A percentile compares a stretch with the other conserved stretches of the same genome.
Conservation (phyloP, 2,113 vertebrate genomes). For the Notiomystis cincta region DNA sequence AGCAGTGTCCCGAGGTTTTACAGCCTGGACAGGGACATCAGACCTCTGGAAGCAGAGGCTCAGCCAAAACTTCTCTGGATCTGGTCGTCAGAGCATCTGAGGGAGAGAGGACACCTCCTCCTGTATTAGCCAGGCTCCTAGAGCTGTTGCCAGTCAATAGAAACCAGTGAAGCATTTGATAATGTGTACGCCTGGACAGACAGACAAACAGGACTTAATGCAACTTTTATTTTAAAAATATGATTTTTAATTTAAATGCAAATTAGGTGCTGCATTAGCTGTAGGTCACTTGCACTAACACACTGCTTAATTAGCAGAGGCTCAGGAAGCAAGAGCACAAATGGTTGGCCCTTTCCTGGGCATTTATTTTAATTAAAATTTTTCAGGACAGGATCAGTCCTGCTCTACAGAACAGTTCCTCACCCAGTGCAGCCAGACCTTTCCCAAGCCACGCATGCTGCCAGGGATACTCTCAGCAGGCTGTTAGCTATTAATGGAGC, state of each 20-base stretch:
- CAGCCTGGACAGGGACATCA: background rate
- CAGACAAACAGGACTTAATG: constrained; percentile 24
- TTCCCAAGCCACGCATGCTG: background rate
- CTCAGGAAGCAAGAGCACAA: constrained; percentile 45
- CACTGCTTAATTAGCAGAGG: constrained; percentile 40
- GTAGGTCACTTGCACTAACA: constrained; percentile 62
- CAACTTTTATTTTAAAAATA: constrained; percentile 68
- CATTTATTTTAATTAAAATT: constrained; percentile 71
- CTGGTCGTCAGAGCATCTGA: fast-evolving
- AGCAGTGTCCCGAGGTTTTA: background rate
- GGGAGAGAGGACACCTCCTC: background rate
- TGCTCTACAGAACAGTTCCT: background rate
- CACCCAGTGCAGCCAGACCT: background rate
- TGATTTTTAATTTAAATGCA: constrained; percentile 71
- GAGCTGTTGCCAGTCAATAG: background rate
- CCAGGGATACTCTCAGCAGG: background rate
- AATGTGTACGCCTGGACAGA: background rate
- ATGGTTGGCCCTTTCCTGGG: constrained; percentile 18
- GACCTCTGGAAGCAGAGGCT: background rate
- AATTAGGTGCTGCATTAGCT: constrained; percentile 17
- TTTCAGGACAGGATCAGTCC: background rate
- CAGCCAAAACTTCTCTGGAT: background rate
- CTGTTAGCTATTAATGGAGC: constrained; percentile 21
- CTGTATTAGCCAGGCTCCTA: background rate
- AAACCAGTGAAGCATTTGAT: background rate